Evolutionary conservation across 1,140 invertebrate species (phyloP).

Genomic region (Lucilia sericata): DNA sequence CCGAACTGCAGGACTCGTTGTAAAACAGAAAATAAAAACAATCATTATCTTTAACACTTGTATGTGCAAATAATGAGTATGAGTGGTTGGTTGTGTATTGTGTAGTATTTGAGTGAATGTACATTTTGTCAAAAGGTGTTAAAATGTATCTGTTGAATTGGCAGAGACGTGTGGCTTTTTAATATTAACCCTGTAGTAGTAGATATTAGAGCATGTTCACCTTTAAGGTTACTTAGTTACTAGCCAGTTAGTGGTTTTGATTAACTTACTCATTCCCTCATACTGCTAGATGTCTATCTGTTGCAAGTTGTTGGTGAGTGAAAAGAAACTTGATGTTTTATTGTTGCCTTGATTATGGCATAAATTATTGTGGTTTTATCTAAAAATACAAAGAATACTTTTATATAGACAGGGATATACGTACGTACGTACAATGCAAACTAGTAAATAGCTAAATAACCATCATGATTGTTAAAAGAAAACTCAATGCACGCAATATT

Average conservation of each 20-base stretch:
- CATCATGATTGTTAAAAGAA: not conserved
- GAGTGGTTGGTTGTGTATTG: not conserved
- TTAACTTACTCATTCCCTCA: not conserved
- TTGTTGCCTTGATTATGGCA: constrained; percentile 41
- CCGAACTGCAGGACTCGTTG: too few species aligned
- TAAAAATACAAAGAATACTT: not conserved
- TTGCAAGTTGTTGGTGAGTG: not conserved
- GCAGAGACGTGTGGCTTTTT: not conserved
- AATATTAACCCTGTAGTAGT: not conserved
- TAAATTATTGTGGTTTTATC: constrained; percentile 44
- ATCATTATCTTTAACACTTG: not conserved
- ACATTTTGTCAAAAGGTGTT: constrained; percentile 44
- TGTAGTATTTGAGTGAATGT: not conserved
- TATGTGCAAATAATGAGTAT: not conserved
- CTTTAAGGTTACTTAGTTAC: constrained; percentile 24
- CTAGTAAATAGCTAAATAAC: not conserved
- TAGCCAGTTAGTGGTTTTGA: not conserved
- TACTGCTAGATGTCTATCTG: too few species aligned
- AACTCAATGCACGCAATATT: constrained; percentile 33
- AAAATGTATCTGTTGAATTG: constrained; percentile 35
- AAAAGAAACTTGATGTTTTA: constrained; percentile 30
- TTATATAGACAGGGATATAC: not conserved
- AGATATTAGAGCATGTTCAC: not conserved
- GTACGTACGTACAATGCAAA: too few species aligned
- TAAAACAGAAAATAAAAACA: not conserved